These are phyloP conservation scores for Natrix natrix DNA, from an alignment of 2,797 vertebrate species.

Conservation along the genomic window DNA sequence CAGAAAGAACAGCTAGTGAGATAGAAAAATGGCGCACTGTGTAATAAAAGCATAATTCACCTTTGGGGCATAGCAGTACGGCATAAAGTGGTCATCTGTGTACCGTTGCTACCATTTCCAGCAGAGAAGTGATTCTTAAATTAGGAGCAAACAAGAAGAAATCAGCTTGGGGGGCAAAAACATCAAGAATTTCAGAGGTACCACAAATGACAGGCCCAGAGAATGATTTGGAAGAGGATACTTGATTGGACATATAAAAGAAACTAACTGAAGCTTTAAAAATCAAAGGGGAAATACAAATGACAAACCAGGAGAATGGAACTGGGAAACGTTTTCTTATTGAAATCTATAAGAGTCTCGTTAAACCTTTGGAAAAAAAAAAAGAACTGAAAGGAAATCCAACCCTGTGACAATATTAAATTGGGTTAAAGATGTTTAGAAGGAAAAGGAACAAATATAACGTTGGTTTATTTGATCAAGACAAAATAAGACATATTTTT, in stretches of 20 bases:
- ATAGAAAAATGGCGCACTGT: background rate
- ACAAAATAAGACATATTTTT: background rate
- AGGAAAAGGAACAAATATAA: background rate
- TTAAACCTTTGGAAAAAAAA: background rate
- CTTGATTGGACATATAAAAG: background rate
- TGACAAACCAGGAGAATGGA: background rate
- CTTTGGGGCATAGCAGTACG: background rate
- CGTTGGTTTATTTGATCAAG: background rate
- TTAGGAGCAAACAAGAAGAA: background rate
- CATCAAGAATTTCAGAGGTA: background rate
- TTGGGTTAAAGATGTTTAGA: background rate
- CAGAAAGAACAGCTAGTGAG: background rate
- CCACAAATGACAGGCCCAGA: background rate
- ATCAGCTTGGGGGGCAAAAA: background rate
- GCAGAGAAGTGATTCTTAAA: background rate
- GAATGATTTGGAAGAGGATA: background rate
- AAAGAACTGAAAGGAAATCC: background rate
- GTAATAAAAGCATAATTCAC: background rate
- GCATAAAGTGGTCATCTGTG: background rate
- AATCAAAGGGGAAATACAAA: background rate
- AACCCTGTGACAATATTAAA: background rate
- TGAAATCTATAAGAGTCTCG: background rate
- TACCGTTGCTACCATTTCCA: background rate
- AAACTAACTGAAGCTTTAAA: background rate
- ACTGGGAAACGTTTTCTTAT: background rate